Percentiles rank a stretch among this genome's conserved stretches.
These are phyloP conservation scores for Numida meleagris DNA, from an alignment of 2,113 vertebrate species.

Conservation along the genomic window DNA sequence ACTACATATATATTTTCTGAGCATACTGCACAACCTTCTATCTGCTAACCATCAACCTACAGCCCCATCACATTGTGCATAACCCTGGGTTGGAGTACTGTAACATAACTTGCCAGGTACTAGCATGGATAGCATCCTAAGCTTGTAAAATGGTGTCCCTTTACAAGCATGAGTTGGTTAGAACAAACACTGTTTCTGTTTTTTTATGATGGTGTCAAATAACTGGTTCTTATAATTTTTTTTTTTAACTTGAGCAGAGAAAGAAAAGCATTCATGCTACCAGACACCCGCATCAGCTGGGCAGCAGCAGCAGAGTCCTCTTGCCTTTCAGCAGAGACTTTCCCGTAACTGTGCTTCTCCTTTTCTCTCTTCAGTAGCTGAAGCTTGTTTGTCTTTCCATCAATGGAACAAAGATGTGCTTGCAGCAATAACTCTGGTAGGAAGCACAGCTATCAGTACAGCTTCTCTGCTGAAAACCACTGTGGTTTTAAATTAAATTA, in stretches of 20 bases:
- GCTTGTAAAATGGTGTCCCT: background rate
- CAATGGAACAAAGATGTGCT: background rate
- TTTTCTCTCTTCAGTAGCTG: background rate
- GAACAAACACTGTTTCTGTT: background rate
- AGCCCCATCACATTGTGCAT: background rate
- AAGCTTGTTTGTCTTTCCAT: background rate
- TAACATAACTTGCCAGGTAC: background rate
- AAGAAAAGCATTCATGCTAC: background rate
- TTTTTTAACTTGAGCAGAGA: background rate
- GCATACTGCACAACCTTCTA: background rate
- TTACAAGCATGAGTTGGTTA: background rate
- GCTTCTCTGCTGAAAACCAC: background rate
- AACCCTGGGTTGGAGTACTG: background rate
- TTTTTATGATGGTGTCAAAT: background rate
- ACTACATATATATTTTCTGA: background rate
- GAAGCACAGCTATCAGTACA: background rate
- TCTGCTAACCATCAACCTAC: background rate
- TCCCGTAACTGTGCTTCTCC: background rate
- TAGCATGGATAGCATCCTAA: background rate
- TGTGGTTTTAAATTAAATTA: background rate
- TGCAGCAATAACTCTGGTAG: background rate
- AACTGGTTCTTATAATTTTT: background rate
- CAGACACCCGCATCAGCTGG: background rate
- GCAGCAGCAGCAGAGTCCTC: background rate
- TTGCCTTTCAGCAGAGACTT: background rate